Conservation (phyloP, 1,140 invertebrate genomes). For the Bursaphelenchus mucronatus region DNA sequence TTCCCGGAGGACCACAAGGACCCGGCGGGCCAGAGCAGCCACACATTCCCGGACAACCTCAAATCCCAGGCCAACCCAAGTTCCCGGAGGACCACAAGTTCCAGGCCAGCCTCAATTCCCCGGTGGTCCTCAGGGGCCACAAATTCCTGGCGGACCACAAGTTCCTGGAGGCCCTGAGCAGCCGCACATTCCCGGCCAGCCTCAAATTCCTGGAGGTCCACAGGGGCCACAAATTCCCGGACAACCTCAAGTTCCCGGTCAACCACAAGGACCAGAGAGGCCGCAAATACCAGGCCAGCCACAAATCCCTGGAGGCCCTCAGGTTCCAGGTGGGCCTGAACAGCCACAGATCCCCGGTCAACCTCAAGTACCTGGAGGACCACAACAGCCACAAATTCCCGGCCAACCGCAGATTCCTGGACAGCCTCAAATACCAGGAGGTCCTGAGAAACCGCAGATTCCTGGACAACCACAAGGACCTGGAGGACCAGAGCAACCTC, state of each 20-base stretch:
- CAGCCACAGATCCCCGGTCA: background rate
- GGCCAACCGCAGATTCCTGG: background rate
- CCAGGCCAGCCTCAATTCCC: no score
- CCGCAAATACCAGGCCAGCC: no score
- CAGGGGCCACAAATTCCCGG: background rate
- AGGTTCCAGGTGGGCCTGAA: background rate
- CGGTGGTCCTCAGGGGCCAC: no score
- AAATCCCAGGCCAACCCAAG: slow-evolving; percentile 13
- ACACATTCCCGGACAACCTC: slow-evolving; percentile 4
- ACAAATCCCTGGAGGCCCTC: background rate
- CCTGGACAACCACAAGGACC: slow-evolving; percentile 18
- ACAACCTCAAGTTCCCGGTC: background rate
- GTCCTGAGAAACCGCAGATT: background rate
- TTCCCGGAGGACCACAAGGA: background rate
- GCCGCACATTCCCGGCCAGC: background rate
- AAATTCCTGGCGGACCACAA: background rate
- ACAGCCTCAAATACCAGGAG: background rate
- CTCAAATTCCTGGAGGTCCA: background rate
- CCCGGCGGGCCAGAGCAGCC: slow-evolving; percentile 11
- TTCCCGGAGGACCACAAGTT: background rate
- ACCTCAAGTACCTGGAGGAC: background rate
- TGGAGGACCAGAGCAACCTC: slow-evolving; percentile 5
- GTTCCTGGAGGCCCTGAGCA: background rate
- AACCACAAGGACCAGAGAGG: background rate
- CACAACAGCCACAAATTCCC: background rate